These are phyloP conservation scores for Syndactyla subalaris DNA, from an alignment of 2,797 vertebrate species.

Conservation along the genomic window DNA sequence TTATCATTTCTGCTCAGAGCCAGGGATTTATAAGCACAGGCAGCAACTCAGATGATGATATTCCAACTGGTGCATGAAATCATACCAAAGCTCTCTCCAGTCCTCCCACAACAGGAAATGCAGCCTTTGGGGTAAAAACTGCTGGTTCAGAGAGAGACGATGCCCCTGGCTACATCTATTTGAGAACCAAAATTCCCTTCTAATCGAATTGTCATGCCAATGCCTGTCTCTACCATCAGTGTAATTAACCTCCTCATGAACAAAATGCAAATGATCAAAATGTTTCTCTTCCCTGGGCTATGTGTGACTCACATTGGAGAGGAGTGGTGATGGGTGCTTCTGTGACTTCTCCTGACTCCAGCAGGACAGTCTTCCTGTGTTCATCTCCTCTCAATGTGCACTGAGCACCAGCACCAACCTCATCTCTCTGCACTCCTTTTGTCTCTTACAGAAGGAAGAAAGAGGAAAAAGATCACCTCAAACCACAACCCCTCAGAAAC, in stretches of 20 bases:
- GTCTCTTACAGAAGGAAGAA: background rate
- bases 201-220: conserved; percentile 19
- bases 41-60: background rate
- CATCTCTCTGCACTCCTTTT: background rate
- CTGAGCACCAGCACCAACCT: background rate
- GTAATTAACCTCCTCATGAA: background rate
- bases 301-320: background rate
- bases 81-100: background rate
- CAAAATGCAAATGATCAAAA: background rate
- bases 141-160: background rate
- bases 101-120: background rate
- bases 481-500: background rate
- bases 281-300: background rate
- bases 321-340: background rate
- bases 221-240: background rate
- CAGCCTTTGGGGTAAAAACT: background rate
- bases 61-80: conserved; percentile 44
- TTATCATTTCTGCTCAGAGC: background rate
- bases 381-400: rapidly evolving
- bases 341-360: background rate
- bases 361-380: background rate
- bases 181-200: background rate
- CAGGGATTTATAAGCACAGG: background rate
- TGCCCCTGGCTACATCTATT: background rate
- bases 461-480: background rate